Percentiles rank a stretch among this genome's conserved stretches.
Evolutionary conservation across 2,888 invertebrate genomes (phyloP).

Genomic region (Ectemnius cavifrons): DNA sequence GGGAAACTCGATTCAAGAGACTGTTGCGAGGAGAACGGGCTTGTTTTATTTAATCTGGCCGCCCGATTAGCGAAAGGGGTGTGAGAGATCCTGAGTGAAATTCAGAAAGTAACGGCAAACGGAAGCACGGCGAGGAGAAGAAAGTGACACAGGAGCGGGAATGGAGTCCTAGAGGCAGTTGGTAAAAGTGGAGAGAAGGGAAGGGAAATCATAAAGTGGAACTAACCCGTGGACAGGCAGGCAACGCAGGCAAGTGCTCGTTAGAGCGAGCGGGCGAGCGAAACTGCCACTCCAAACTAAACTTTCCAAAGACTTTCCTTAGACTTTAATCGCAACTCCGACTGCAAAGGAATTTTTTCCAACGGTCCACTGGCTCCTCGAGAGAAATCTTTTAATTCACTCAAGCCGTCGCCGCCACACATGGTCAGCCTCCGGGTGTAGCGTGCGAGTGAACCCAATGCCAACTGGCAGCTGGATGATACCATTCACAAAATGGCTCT

Average conservation of each 20-base stretch:
- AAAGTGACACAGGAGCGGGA: constrained; percentile 8
- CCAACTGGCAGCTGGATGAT: constrained; percentile 8
- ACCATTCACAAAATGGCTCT: background rate
- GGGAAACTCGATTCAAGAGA: constrained; percentile 43
- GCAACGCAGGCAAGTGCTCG: too few relatives aligned
- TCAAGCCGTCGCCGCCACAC: background rate
- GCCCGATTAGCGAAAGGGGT: constrained; percentile 8
- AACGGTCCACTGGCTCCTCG: constrained; percentile 9
- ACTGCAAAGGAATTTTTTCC: constrained; percentile 18
- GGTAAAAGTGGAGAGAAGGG: constrained; percentile 1
- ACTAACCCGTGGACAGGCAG: constrained; percentile 11
- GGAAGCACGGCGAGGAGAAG: background rate
- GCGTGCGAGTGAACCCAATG: constrained; percentile 1
- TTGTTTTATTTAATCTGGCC: constrained; percentile 34
- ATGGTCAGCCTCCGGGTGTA: background rate
- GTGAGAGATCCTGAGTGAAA: background rate
- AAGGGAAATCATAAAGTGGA: constrained; percentile 16
- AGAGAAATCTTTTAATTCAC: constrained; percentile 3
- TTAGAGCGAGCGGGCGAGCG: constrained; percentile 5
- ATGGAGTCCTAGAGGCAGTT: constrained; percentile 1
- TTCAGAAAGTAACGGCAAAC: background rate
- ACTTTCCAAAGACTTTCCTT: constrained; percentile 36
- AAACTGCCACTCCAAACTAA: constrained; percentile 25
- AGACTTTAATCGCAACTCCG: constrained; percentile 26
- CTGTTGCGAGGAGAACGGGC: constrained; percentile 14